A percentile compares a stretch with the other conserved stretches of the same genome.
These are phyloP conservation scores for Pachyrhynchus sulphureomaculatus DNA, from an alignment of 1,140 invertebrate genomes.

Conservation along the genomic window DNA sequence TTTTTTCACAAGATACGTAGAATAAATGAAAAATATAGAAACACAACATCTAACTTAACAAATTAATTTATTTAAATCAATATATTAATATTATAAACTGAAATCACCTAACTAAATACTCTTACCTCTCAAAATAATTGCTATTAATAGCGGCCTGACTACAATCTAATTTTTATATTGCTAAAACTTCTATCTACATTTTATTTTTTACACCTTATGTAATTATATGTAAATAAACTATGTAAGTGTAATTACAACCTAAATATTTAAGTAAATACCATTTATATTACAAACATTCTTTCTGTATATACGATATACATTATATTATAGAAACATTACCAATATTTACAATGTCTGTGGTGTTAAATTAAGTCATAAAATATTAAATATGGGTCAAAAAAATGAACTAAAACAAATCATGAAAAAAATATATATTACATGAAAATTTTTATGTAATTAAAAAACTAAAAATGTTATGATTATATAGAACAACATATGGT, in stretches of 20 bases:
- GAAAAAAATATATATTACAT: not conserved
- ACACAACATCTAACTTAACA: too few relatives aligned
- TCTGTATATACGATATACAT: slow-evolving; percentile 27
- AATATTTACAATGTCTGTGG: slow-evolving; percentile 33
- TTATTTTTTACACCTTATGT: slow-evolving; percentile 20
- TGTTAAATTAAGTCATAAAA: slow-evolving; percentile 20
- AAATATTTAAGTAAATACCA: slow-evolving; percentile 6
- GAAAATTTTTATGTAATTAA: not conserved
- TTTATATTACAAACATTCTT: slow-evolving; percentile 5
- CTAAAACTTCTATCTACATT: not conserved
- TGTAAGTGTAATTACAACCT: slow-evolving; percentile 15
- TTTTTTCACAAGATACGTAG: too few relatives aligned
- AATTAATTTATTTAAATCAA: too few relatives aligned
- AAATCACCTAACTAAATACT: too few relatives aligned
- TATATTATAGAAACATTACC: slow-evolving; percentile 22
- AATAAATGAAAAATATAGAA: too few relatives aligned
- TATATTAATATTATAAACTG: too few relatives aligned
- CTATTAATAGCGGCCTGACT: too few relatives aligned
- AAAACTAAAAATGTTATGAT: not conserved
- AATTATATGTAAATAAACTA: slow-evolving; percentile 19
- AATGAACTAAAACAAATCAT: not conserved
- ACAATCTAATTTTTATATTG: too few relatives aligned
- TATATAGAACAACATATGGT: too few relatives aligned
- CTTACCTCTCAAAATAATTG: too few relatives aligned
- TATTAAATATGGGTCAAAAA: not conserved